phyloP scores from a whole-genome alignment of 2,113 vertebrate species.

The Verasper variegatus region DNA sequence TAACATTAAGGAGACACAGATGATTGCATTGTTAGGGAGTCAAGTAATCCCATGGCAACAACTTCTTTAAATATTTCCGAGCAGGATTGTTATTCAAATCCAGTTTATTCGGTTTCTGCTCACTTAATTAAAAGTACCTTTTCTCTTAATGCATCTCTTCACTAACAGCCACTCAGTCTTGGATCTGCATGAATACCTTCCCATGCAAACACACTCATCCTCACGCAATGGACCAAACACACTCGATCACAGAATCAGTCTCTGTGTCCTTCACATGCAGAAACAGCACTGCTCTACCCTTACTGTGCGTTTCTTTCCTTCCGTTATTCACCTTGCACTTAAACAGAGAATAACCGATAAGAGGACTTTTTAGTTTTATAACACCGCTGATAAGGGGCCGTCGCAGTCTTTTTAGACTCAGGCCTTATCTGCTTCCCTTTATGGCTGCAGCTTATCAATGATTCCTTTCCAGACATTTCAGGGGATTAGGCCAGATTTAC shows the following conservation, averaged over 20 bases:
- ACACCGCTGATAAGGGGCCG: slow-evolving; percentile 53
- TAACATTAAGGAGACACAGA: neutral
- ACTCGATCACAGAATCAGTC: neutral
- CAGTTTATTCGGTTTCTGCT: neutral
- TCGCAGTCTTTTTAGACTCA: slow-evolving; percentile 51
- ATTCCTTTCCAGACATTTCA: slow-evolving; percentile 69
- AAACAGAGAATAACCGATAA: slow-evolving; percentile 63
- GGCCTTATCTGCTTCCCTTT: slow-evolving; percentile 65
- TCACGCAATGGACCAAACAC: neutral
- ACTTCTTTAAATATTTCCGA: no score
- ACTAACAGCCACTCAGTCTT: slow-evolving; percentile 21
- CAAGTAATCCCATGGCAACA: neutral
- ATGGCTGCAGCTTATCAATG: slow-evolving; percentile 65
- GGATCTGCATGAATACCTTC: slow-evolving; percentile 14
- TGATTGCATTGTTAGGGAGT: neutral
- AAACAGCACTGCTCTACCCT: neutral
- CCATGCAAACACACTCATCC: slow-evolving; percentile 12
- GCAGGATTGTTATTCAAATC: neutral
- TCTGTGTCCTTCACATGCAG: slow-evolving; percentile 14
- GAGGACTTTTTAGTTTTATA: slow-evolving; percentile 63
- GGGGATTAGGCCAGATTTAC: slow-evolving; percentile 70
- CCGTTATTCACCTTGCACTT: slow-evolving; percentile 59
- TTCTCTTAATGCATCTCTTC: slow-evolving; percentile 25
- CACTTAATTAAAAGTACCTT: slow-evolving; percentile 25
- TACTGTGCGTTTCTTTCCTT: neutral